A percentile compares a stretch with the other conserved stretches of the same genome.
Conservation (phyloP, 1,140 invertebrate genomes). For the Camponotus pennsylvanicus region DNA sequence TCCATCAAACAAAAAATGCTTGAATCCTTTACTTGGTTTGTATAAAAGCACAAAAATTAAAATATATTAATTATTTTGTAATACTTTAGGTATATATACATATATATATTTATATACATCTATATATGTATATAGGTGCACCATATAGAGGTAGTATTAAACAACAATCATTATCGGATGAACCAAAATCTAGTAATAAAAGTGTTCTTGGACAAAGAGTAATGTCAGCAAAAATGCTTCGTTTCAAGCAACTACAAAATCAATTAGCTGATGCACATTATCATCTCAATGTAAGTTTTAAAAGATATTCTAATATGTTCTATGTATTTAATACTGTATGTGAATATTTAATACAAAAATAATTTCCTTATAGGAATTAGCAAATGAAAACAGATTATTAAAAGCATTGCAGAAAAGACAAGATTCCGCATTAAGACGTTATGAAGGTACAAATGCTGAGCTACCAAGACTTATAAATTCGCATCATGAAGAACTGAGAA, state of each 20-base stretch:
- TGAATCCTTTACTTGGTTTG: conserved; percentile 83
- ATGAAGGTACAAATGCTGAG: conserved; percentile 92
- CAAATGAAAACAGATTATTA: conserved; percentile 91
- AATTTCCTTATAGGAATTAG: conserved; percentile 87
- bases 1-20: conserved; percentile 84
- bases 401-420: conserved; percentile 92
- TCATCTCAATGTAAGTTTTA: conserved; percentile 89
- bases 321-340: conserved; percentile 25
- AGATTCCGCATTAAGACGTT: conserved; percentile 90
- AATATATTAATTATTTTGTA: conserved; percentile 1
- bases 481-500: conserved; percentile 91
- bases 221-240: conserved; percentile 91
- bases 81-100: not conserved
- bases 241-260: conserved; percentile 92
- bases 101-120: conserved; percentile 3
- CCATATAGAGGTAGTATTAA: conserved; percentile 81
- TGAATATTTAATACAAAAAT: conserved; percentile 5
- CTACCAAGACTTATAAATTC: conserved; percentile 90
- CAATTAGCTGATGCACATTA: conserved; percentile 92
- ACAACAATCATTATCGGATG: conserved; percentile 80
- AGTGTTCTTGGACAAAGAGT: conserved; percentile 89
- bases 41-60: conserved; percentile 67
- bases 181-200: conserved; percentile 79
- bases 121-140: conserved; percentile 79
- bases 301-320: not conserved